Conservation (phyloP, 2,888 invertebrate species). For the Diplolepis rosae region DNA sequence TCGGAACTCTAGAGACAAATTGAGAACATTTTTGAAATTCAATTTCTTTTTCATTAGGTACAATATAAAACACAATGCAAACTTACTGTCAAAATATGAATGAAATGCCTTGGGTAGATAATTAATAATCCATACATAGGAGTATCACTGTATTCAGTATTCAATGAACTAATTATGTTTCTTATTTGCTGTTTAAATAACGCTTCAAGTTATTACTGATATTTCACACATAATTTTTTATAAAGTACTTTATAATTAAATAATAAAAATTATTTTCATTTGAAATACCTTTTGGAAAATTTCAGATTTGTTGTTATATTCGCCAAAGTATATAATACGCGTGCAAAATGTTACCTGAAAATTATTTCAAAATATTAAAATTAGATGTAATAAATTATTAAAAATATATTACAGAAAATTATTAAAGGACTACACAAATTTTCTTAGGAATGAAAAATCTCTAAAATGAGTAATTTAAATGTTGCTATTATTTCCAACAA, state of each 20-base stretch:
- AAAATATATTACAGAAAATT: neutral
- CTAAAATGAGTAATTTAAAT: neutral
- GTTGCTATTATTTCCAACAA: too few relatives aligned
- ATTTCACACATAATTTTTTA: neutral
- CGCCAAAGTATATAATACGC: constrained; percentile 58
- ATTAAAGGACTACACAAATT: neutral
- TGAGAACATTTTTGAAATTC: too few relatives aligned
- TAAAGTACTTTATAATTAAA: neutral
- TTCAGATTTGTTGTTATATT: constrained; percentile 47
- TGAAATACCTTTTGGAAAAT: constrained; percentile 51
- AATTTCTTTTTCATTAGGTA: neutral
- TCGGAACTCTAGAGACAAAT: constrained; percentile 58
- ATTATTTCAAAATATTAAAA: neutral
- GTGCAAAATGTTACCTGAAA: constrained; percentile 54
- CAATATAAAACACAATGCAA: neutral
- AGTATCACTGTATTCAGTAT: constrained; percentile 47
- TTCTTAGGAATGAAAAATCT: neutral
- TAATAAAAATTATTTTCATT: neutral
- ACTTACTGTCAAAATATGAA: constrained; percentile 61
- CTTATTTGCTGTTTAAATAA: constrained; percentile 32
- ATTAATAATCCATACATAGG: constrained; percentile 57
- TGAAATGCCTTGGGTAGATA: constrained; percentile 57
- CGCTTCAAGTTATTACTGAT: neutral
- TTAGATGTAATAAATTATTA: neutral
- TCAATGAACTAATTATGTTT: constrained; percentile 47